phyloP scores from a whole-genome alignment of 1,140 invertebrate genomes.

The Drosophila sp. region DNA sequence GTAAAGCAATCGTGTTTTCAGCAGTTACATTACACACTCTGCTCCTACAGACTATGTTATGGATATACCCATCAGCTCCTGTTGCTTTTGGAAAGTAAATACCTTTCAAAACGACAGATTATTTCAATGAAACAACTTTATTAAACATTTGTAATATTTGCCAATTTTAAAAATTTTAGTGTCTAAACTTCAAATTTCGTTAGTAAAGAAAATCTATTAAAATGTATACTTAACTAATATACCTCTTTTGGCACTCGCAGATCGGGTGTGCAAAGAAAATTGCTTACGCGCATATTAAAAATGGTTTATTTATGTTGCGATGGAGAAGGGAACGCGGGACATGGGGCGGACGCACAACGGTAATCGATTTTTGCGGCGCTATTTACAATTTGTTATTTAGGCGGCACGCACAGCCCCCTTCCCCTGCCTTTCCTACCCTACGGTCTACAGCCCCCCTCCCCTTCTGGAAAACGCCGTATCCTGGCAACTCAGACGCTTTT shows the following conservation, averaged over 20 bases:
- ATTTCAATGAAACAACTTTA: no score
- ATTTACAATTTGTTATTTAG: slow-evolving; percentile 74
- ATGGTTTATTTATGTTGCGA: slow-evolving; percentile 72
- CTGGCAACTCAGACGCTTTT: slow-evolving; percentile 32
- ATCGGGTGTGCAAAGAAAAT: slow-evolving; percentile 46
- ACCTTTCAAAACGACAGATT: no score
- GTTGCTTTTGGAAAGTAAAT: no score
- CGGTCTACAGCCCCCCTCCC: no score
- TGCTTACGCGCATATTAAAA: slow-evolving; percentile 79
- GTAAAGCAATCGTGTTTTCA: slow-evolving; percentile 17
- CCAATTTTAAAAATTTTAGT: no score
- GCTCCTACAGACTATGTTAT: neutral
- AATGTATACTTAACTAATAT: slow-evolving; percentile 16
- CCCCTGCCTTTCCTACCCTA: no score
- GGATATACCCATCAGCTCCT: neutral
- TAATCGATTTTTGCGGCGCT: slow-evolving; percentile 75
- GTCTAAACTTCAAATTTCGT: no score
- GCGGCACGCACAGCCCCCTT: slow-evolving; percentile 7
- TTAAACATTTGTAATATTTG: no score
- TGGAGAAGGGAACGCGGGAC: slow-evolving; percentile 2
- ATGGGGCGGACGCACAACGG: slow-evolving; percentile 8
- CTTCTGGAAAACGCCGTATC: slow-evolving; percentile 1
- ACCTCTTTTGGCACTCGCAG: neutral
- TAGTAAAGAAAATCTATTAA: no score
- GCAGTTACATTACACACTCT: slow-evolving; percentile 7